phyloP scores from a whole-genome alignment of 2,113 vertebrate species.

The Myanophis thanlyinensis region DNA sequence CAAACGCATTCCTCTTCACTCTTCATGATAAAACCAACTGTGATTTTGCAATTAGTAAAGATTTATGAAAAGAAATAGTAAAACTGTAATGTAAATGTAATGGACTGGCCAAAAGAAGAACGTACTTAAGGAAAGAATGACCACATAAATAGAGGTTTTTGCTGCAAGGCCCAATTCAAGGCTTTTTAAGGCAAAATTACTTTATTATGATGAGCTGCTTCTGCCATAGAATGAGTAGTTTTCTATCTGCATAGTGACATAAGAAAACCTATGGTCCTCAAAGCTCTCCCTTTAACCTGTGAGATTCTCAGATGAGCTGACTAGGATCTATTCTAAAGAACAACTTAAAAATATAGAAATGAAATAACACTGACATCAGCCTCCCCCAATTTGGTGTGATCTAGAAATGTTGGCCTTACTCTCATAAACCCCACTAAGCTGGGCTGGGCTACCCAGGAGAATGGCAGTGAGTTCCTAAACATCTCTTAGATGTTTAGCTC shows the following conservation, averaged over 20 bases:
- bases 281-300: too few relatives aligned
- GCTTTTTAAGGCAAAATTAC: not conserved
- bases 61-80: not conserved
- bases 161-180: not conserved
- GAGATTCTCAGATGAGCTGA: not conserved
- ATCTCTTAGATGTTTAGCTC: not conserved
- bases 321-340: not conserved
- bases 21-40: not conserved
- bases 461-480: not conserved
- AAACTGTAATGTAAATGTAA: not conserved
- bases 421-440: not conserved
- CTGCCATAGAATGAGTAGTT: not conserved
- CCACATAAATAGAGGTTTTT: fast-evolving
- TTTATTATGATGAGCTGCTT: not conserved
- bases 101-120: not conserved
- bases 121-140: not conserved
- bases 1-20: not conserved
- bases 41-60: not conserved
- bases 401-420: not conserved
- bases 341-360: not conserved
- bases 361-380: not conserved
- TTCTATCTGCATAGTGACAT: not conserved
- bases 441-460: not conserved
- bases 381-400: not conserved
- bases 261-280: not conserved